Conservation (phyloP, 1,140 invertebrate genomes). For the Calliphora vicina region DNA sequence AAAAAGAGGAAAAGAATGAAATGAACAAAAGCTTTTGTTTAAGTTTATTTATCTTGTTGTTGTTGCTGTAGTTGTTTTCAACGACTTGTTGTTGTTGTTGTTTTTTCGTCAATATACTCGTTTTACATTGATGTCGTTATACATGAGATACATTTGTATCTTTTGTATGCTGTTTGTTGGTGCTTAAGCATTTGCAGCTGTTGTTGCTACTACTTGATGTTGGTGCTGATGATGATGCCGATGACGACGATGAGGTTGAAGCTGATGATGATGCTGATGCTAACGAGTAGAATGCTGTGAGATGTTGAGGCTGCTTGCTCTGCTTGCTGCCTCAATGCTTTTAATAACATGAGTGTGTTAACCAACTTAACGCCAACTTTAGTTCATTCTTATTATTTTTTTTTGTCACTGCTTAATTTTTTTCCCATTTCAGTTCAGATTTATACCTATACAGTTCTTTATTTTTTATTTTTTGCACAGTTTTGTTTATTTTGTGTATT, state of each 20-base stretch:
- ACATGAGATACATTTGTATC: conserved; percentile 32
- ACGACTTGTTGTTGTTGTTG: neutral
- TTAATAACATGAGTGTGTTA: conserved; percentile 20
- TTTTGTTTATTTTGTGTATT: neutral
- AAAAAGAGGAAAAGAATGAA: neutral
- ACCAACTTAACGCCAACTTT: conserved; percentile 29
- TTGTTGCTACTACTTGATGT: conserved; percentile 19
- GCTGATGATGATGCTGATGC: neutral
- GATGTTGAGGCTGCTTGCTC: neutral
- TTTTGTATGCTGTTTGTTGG: conserved; percentile 33
- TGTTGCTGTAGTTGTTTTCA: conserved; percentile 13
- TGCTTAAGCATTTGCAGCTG: conserved; percentile 34
- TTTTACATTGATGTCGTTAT: conserved; percentile 32
- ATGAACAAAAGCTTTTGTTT: conserved; percentile 19
- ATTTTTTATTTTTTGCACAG: too few species aligned
- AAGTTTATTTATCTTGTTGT: neutral
- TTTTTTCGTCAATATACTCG: neutral
- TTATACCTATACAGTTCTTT: too few species aligned
- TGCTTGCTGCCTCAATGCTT: neutral
- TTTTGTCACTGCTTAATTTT: neutral
- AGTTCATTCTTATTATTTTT: neutral
- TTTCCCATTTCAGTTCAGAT: neutral
- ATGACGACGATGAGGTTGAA: neutral
- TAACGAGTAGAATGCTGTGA: neutral
- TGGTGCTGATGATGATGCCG: neutral